These are phyloP conservation scores for Leptodactylus fuscus DNA, from an alignment of 2,113 vertebrate species.

Conservation along the genomic window DNA sequence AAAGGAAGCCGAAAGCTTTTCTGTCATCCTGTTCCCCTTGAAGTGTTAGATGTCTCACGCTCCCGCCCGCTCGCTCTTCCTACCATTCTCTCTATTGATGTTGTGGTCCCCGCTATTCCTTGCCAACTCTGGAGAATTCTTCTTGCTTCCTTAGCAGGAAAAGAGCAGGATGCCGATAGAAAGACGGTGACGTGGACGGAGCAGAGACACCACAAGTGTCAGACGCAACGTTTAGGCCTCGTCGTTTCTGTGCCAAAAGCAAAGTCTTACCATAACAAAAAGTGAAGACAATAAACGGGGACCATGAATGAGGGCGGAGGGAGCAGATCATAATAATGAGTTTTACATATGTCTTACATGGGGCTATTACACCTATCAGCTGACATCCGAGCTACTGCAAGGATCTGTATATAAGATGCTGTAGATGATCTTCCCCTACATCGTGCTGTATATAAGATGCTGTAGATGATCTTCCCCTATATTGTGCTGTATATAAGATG, in stretches of 20 bases:
- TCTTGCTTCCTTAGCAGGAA: constrained; percentile 43
- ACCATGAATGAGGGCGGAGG: background rate
- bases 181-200: constrained; percentile 34
- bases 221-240: background rate
- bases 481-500: too few species aligned
- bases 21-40: constrained; percentile 46
- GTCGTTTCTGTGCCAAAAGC: constrained; percentile 3
- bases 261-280: background rate
- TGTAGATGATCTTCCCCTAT: too few species aligned
- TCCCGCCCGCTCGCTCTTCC: constrained; percentile 25
- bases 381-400: background rate
- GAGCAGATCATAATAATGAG: background rate
- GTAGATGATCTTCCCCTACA: too few species aligned
- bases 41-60: constrained; percentile 48
- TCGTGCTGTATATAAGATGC: too few species aligned
- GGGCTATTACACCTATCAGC: background rate
- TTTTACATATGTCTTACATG: background rate
- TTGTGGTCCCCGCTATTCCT: background rate
- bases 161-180: constrained; percentile 12
- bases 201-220: constrained; percentile 29
- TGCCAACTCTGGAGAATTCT: constrained; percentile 32
- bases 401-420: too few species aligned
- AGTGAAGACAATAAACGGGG: background rate
- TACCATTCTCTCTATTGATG: constrained; percentile 47
- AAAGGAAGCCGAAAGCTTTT: constrained; percentile 46